phyloP scores from a whole-genome alignment of 92 coral and sea anemone species.

The Bergia sp. region DNA sequence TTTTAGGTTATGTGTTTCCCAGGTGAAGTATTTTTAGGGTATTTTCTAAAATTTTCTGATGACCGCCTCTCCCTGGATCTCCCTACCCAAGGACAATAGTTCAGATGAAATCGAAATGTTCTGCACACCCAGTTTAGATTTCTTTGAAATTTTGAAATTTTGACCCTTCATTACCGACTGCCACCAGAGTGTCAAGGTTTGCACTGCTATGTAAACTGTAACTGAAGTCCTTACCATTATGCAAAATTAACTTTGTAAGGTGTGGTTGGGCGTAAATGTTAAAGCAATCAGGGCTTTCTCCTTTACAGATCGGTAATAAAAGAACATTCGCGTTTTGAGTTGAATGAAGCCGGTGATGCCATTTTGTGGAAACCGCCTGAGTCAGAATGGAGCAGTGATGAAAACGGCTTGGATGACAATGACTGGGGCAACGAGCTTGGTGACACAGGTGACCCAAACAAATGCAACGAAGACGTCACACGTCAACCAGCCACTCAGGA shows the following conservation, averaged over 20 bases:
- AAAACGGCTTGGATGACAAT: slow-evolving; percentile 44
- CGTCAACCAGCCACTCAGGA: background rate
- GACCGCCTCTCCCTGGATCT: too few relatives aligned
- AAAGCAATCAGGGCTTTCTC: background rate
- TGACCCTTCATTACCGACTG: too few relatives aligned
- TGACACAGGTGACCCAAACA: background rate
- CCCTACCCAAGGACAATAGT: too few relatives aligned
- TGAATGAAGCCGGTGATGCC: slow-evolving; percentile 64
- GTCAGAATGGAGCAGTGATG: slow-evolving; percentile 69
- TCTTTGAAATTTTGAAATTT: too few relatives aligned
- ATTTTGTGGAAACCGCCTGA: slow-evolving; percentile 63
- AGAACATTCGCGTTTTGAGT: slow-evolving; percentile 45
- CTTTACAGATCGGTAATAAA: slow-evolving; percentile 57
- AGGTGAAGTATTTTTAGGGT: too few relatives aligned
- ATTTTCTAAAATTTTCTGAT: too few relatives aligned
- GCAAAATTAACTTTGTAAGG: too few relatives aligned
- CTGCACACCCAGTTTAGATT: too few relatives aligned
- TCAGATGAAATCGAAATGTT: too few relatives aligned
- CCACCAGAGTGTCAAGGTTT: too few relatives aligned
- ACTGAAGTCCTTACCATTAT: background rate
- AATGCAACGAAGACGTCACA: background rate
- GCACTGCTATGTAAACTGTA: too few relatives aligned
- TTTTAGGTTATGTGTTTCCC: too few relatives aligned
- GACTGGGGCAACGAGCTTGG: slow-evolving; percentile 38
- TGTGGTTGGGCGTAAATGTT: background rate